A percentile compares a stretch with the other conserved stretches of the same genome.
These are phyloP conservation scores for Macroteleia sp. DNA, from an alignment of 2,888 invertebrate genomes.

Conservation along the genomic window DNA sequence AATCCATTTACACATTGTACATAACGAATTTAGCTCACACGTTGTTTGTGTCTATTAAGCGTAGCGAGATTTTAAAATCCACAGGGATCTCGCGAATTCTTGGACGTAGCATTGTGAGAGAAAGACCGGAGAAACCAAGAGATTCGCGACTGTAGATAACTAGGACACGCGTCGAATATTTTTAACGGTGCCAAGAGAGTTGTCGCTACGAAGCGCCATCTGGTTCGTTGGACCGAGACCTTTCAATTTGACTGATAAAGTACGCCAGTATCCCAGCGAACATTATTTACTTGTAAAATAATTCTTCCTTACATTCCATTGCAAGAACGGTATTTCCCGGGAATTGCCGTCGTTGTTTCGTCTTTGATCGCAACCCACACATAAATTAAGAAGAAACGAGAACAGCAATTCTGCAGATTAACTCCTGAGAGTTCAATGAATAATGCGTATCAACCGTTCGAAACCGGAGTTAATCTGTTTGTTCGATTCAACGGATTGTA, in stretches of 20 bases:
- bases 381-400: too few relatives aligned
- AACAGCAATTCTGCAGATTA: too few relatives aligned
- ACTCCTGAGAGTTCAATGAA: too few relatives aligned
- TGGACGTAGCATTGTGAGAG: neutral
- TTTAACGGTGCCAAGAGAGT: slow-evolving; percentile 54
- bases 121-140: slow-evolving; percentile 3
- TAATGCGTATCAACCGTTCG: too few relatives aligned
- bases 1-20: slow-evolving; percentile 32
- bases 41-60: slow-evolving; percentile 22
- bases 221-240: slow-evolving; percentile 5
- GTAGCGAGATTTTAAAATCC: neutral
- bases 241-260: slow-evolving; percentile 21
- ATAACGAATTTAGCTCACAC: slow-evolving; percentile 46
- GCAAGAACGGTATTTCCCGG: too few relatives aligned
- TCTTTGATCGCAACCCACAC: too few relatives aligned
- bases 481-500: too few relatives aligned
- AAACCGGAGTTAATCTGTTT: too few relatives aligned
- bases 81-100: neutral
- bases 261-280: too few relatives aligned
- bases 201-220: slow-evolving; percentile 9
- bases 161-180: slow-evolving; percentile 17
- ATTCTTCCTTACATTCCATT: too few relatives aligned
- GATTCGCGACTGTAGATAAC: slow-evolving; percentile 29
- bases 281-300: too few relatives aligned
- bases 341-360: too few relatives aligned